phyloP scores from a whole-genome alignment of 2,888 invertebrate species.

The Neoascia interrupta region DNA sequence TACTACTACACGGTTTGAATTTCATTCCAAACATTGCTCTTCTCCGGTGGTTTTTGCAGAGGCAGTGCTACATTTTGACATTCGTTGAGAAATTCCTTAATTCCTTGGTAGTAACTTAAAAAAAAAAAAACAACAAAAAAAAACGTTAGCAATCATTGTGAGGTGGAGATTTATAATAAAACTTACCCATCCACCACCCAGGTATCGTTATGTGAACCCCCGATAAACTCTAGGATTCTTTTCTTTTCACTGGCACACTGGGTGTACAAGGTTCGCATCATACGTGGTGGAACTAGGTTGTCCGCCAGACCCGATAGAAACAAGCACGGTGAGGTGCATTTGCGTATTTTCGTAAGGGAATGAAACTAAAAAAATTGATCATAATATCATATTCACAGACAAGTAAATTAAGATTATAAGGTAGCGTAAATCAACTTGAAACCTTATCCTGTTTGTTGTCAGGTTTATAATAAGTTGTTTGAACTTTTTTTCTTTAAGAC shows the following conservation, averaged over 20 bases:
- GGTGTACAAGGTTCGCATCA: constrained; percentile 91
- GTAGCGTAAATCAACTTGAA: too few species aligned
- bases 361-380: constrained; percentile 85
- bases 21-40: constrained; percentile 79
- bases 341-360: constrained; percentile 87
- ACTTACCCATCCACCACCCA: constrained; percentile 92
- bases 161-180: background rate
- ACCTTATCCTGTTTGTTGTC: too few species aligned
- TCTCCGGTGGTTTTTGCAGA: constrained; percentile 78
- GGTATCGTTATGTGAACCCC: constrained; percentile 96
- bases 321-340: constrained; percentile 87
- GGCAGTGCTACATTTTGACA: constrained; percentile 76
- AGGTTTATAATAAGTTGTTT: too few species aligned
- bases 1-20: constrained; percentile 74
- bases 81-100: constrained; percentile 76
- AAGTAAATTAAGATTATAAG: too few species aligned
- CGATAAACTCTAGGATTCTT: constrained; percentile 87
- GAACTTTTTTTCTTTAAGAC: too few species aligned
- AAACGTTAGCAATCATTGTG: background rate
- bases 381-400: too few species aligned
- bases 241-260: constrained; percentile 88
- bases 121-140: background rate
- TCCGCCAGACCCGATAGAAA: constrained; percentile 94
- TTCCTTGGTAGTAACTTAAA: constrained; percentile 78
- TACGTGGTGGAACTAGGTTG: constrained; percentile 91